Evolutionary conservation across 2,888 invertebrate genomes (phyloP).

Genomic region (Allolobophora icterica): DNA sequence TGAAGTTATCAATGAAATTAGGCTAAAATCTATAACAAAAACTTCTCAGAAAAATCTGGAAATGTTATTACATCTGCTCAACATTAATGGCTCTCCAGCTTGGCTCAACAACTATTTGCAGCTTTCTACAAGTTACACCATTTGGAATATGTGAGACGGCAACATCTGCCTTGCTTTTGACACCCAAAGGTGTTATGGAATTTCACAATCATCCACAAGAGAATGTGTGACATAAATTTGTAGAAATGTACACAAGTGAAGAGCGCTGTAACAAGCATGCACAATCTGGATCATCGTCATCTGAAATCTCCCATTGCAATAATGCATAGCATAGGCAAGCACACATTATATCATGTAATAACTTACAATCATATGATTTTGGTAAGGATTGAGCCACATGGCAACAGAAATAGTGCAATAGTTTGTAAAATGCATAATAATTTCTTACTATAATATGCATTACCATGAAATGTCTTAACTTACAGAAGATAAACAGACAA

Average conservation of each 20-base stretch:
- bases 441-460: slow-evolving; percentile 5
- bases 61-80: background rate
- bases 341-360: background rate
- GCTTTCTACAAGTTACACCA: background rate
- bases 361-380: background rate
- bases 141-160: background rate
- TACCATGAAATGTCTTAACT: background rate
- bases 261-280: background rate
- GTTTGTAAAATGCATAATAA: background rate
- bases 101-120: background rate
- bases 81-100: background rate
- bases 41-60: slow-evolving; percentile 3
- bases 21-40: no score
- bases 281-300: background rate
- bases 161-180: background rate
- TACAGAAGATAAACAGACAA: background rate
- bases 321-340: background rate
- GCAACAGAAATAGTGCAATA: background rate
- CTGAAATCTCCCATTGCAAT: background rate
- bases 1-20: background rate
- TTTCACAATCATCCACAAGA: no score
- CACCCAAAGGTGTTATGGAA: no score
- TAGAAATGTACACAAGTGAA: background rate
- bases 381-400: background rate
- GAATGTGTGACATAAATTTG: background rate